A percentile compares a stretch with the other conserved stretches of the same genome.
Conservation (phyloP, 2,113 vertebrate genomes). For the Psittacara wagleri region DNA sequence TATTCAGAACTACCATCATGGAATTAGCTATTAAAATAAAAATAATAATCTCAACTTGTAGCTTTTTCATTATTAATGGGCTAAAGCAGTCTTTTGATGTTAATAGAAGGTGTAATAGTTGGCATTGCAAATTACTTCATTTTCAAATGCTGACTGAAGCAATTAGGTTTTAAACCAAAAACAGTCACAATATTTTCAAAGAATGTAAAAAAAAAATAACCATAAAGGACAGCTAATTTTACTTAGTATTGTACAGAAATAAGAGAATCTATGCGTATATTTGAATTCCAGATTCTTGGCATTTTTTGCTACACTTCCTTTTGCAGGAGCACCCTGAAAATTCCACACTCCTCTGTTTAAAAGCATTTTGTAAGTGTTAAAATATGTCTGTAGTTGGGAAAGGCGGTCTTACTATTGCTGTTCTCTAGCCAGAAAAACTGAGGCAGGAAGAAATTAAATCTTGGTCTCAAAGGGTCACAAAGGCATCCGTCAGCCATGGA, state of each 20-base stretch:
- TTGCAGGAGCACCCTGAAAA: background rate
- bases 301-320: background rate
- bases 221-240: background rate
- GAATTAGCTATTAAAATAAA: background rate
- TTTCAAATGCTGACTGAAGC: background rate
- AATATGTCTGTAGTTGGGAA: background rate
- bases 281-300: rapidly evolving
- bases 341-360: background rate
- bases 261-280: background rate
- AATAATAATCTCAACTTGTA: background rate
- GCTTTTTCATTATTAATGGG: background rate
- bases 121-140: background rate
- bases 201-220: background rate
- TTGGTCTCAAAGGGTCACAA: background rate
- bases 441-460: background rate
- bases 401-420: background rate
- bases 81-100: background rate
- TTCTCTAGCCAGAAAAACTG: background rate
- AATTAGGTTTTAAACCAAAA: background rate
- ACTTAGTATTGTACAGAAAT: background rate
- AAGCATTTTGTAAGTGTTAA: background rate
- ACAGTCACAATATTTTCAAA: background rate
- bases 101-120: background rate
- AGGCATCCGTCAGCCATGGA: background rate
- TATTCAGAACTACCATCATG: background rate